phyloP scores from a whole-genome alignment of 1,140 invertebrate genomes.

The Drosophila melanica region DNA sequence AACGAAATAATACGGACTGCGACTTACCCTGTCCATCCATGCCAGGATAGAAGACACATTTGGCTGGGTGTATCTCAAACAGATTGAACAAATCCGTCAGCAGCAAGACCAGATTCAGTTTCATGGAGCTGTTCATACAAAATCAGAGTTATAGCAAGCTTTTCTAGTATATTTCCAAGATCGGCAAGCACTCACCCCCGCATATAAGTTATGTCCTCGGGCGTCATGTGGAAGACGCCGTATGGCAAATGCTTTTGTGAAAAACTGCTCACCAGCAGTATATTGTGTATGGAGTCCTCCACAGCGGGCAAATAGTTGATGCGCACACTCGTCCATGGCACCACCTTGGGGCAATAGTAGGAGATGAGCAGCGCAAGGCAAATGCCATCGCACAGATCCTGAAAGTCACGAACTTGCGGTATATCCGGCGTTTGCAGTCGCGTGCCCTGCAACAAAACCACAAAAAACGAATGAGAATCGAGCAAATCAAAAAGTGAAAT shows the following conservation, averaged over 20 bases:
- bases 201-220: conserved; percentile 98
- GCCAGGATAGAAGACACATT: conserved; percentile 92
- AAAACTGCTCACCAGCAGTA: conserved; percentile 95
- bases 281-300: conserved; percentile 96
- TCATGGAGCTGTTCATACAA: conserved; percentile 90
- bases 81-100: conserved; percentile 98
- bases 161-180: neutral
- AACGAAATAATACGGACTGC: neutral
- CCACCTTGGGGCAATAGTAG: conserved; percentile 96
- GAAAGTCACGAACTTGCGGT: conserved; percentile 81
- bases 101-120: conserved; percentile 96
- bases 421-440: conserved; percentile 81
- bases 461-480: neutral
- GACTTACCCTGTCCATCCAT: conserved; percentile 85
- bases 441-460: conserved; percentile 51
- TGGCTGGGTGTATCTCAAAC: conserved; percentile 96
- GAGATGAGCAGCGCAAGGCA: conserved; percentile 94
- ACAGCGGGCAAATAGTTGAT: conserved; percentile 88
- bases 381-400: conserved; percentile 96
- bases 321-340: conserved; percentile 90
- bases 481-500: neutral
- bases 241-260: conserved; percentile 93
- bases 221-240: conserved; percentile 96
- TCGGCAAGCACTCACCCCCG: conserved; percentile 88
- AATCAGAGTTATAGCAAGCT: neutral